phyloP scores from a whole-genome alignment of 1,140 invertebrate genomes.

The Pseudomyrmex concolor region DNA sequence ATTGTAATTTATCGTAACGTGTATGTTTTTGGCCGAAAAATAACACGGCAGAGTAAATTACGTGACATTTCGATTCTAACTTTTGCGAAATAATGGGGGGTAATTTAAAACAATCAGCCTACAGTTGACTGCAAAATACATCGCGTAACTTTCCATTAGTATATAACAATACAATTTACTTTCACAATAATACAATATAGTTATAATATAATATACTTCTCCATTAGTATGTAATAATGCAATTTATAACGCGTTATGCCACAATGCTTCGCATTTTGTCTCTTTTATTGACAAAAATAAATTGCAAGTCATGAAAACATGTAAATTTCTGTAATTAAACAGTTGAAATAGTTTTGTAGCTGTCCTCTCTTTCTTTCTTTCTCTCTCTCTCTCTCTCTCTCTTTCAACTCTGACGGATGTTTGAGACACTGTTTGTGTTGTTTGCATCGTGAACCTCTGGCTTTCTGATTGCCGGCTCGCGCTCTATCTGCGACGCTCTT shows the following conservation, averaged over 20 bases:
- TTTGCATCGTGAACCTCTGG: background rate
- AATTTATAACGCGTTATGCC: slow-evolving; percentile 22
- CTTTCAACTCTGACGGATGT: too few species aligned
- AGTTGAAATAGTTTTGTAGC: background rate
- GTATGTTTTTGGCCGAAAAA: slow-evolving; percentile 9
- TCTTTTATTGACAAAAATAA: slow-evolving; percentile 1
- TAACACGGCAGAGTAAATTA: slow-evolving; percentile 34
- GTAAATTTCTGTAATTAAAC: background rate
- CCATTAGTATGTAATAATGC: slow-evolving; percentile 38
- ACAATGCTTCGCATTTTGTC: slow-evolving; percentile 10
- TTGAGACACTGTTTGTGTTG: slow-evolving; percentile 20
- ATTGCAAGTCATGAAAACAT: background rate
- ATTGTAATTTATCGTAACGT: slow-evolving; percentile 41
- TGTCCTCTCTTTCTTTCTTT: background rate
- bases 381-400: too few species aligned
- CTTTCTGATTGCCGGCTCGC: background rate
- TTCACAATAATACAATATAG: too few species aligned
- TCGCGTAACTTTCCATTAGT: slow-evolving; percentile 46
- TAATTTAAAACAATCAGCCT: slow-evolving; percentile 47
- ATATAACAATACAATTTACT: background rate
- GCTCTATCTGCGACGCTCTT: slow-evolving; percentile 25
- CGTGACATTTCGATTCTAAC: slow-evolving; percentile 40
- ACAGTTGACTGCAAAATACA: slow-evolving; percentile 5
- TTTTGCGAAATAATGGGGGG: background rate
- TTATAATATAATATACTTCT: background rate